Evolutionary conservation across 2,797 vertebrate genomes (phyloP), one percentile per base, ranked within the genome.

Genomic region (Fistularia tabacaria): DNA sequence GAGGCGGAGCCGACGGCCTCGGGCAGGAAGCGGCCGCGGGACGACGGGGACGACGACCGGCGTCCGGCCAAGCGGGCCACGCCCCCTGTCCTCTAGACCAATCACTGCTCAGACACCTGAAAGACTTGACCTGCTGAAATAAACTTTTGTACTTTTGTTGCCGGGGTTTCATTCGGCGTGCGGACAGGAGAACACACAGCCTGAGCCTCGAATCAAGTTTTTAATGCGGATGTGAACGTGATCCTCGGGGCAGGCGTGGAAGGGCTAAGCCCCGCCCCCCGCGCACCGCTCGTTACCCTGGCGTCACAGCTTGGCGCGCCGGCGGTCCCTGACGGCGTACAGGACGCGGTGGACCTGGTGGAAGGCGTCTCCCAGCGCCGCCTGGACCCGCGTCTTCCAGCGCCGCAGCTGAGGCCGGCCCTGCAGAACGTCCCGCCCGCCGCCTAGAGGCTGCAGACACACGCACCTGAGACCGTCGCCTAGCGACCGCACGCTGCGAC

Each of bases 341-440:
- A 92, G 71, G n/a, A 89, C 59, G 0, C 62, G 41, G 42, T 92
- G 91, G 1, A 81, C 88, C 0, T 57, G 46, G 7, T 89, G 68
- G 8, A 92, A 92, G 0, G 86, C 46, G 0, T 86, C 69, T 0
- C 84, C 83, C 0, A 88, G 56, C 0, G 85, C 88, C 0, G 87
- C 54, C 69, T 85, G 81, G 10, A 91, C 84, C 4, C 90, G 71
- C 44, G 43, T 73, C 25, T 44, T 87, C 91, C 91, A 92, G 8
- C 46, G 50, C 69, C 72, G 73, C 46, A 92, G 82, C 65, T 53
- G 76, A 1, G 87, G 90, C 9, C 71, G 82, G 12, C 64, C 44
- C 66, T 80, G 57, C 61, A 91, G 74, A 37, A 91, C 59, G 39
- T 92, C 89, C 55, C 90, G 77, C 47, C 64, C 80, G 0, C 82